phyloP scores from a whole-genome alignment of 1,140 invertebrate genomes.

The Drosophila hydei region DNA sequence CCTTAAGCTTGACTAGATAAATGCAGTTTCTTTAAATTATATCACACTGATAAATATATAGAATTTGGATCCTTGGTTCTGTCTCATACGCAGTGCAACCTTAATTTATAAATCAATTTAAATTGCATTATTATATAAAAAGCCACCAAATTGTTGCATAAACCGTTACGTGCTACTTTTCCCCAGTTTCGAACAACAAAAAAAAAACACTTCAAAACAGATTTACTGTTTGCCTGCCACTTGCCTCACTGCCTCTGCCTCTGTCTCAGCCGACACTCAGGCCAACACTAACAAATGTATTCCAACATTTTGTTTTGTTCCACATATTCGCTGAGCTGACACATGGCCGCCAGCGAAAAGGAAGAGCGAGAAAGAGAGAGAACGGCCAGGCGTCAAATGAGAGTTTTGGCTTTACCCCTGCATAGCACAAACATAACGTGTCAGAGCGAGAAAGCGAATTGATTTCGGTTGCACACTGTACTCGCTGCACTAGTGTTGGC shows the following conservation, averaged over 20 bases:
- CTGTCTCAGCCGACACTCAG: neutral
- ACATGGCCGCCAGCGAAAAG: constrained; percentile 38
- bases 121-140: constrained; percentile 67
- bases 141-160: constrained; percentile 65
- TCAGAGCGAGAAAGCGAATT: neutral
- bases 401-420: constrained; percentile 29
- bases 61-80: no score
- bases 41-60: no score
- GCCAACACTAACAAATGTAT: constrained; percentile 46
- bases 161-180: constrained; percentile 54
- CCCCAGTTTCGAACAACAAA: neutral
- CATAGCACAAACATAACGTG: constrained; percentile 4
- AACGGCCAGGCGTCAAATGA: constrained; percentile 7
- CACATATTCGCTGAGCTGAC: constrained; percentile 58
- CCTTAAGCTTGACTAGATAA: neutral
- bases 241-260: constrained; percentile 5
- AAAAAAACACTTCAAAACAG: constrained; percentile 17
- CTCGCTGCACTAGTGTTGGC: constrained; percentile 11
- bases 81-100: neutral
- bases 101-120: constrained; percentile 41
- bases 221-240: constrained; percentile 18
- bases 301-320: constrained; percentile 74
- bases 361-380: constrained; percentile 5
- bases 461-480: constrained; percentile 15
- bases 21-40: neutral